Conservation (phyloP, 2,888 invertebrate genomes). For the Lasius fuliginosus region DNA sequence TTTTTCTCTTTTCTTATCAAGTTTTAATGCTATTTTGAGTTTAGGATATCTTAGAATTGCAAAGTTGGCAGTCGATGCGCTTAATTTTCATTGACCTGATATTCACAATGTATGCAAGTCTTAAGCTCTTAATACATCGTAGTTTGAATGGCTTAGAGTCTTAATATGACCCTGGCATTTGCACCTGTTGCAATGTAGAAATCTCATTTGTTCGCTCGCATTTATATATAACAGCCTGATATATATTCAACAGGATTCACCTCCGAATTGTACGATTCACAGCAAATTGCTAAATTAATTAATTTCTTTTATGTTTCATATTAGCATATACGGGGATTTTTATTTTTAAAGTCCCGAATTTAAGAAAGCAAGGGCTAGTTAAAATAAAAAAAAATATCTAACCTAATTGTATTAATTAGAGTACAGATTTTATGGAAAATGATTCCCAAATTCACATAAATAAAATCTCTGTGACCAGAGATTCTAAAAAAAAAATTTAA, state of each 20-base stretch:
- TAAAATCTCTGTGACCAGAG: neutral
- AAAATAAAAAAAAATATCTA: neutral
- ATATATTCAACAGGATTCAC: slow-evolving; percentile 40
- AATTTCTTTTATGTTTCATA: neutral
- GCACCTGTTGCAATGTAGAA: slow-evolving; percentile 57
- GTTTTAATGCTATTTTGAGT: neutral
- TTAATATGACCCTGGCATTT: slow-evolving; percentile 48
- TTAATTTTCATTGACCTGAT: slow-evolving; percentile 49
- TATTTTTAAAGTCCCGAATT: neutral
- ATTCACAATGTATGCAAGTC: slow-evolving; percentile 34
- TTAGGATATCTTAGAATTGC: slow-evolving; percentile 18
- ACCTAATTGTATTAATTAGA: neutral
- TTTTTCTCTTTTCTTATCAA: neutral
- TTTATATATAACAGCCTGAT: slow-evolving; percentile 32
- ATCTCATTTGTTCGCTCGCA: slow-evolving; percentile 48
- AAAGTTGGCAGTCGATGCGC: slow-evolving; percentile 3
- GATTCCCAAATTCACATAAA: neutral
- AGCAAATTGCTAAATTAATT: neutral
- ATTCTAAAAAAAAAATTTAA: neutral
- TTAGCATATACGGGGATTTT: neutral
- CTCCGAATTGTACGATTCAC: slow-evolving; percentile 25
- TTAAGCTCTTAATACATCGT: slow-evolving; percentile 52
- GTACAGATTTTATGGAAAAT: neutral
- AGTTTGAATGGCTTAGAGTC: slow-evolving; percentile 45
- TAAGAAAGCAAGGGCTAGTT: neutral